Conservation (phyloP, 1,140 invertebrate genomes). For the Drosophila kanapiae region DNA sequence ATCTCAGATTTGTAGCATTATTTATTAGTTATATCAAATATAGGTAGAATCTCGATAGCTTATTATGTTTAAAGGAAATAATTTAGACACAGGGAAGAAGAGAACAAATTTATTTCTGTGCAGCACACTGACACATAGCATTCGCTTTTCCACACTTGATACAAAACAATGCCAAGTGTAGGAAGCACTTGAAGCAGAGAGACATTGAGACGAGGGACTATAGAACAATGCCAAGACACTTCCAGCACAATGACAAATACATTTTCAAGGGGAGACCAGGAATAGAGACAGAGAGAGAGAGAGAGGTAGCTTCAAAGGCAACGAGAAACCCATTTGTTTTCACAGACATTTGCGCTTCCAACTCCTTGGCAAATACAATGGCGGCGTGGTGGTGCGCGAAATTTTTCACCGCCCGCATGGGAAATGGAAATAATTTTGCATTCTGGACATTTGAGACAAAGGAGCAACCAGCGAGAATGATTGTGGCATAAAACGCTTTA, state of each 20-base stretch:
- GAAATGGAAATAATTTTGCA: conserved; percentile 43
- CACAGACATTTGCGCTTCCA: conserved; percentile 52
- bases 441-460: conserved; percentile 38
- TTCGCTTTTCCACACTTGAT: conserved; percentile 39
- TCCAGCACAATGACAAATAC: conserved; percentile 86
- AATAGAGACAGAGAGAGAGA: not conserved
- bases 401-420: conserved; percentile 29
- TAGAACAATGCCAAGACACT: conserved; percentile 80
- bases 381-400: conserved; percentile 33
- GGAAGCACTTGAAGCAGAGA: conserved; percentile 54
- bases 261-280: conserved; percentile 85
- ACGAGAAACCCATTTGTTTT: conserved; percentile 81
- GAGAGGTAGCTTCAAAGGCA: conserved; percentile 74
- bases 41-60: too few species aligned
- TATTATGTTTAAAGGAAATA: not conserved
- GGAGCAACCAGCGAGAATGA: conserved; percentile 7
- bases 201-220: conserved; percentile 23
- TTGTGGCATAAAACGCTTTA: conserved; percentile 1
- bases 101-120: conserved; percentile 11
- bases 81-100: not conserved
- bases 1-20: too few species aligned
- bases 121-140: conserved; percentile 23
- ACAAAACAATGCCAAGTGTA: conserved; percentile 68
- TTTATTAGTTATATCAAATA: too few species aligned
- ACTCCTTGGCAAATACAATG: conserved; percentile 34